phyloP scores from a whole-genome alignment of 1,140 invertebrate genomes.

The Elysia chlorotica region DNA sequence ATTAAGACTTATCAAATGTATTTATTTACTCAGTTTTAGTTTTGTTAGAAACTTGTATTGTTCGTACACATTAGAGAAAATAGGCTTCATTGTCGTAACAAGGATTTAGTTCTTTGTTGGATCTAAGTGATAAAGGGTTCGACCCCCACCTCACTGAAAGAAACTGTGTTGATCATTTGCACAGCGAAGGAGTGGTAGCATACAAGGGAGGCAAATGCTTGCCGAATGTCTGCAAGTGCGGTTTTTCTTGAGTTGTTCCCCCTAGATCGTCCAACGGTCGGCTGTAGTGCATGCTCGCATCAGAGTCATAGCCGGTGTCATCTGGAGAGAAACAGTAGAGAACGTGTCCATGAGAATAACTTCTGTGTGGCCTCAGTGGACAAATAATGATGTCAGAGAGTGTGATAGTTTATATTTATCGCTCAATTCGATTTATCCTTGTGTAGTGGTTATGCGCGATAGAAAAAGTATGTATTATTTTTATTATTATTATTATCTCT shows the following conservation, averaged over 20 bases:
- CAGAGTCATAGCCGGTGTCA: slow-evolving; percentile 21
- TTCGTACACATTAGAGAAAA: too few relatives aligned
- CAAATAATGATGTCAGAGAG: background rate
- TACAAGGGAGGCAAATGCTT: slow-evolving; percentile 23
- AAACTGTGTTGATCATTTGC: too few relatives aligned
- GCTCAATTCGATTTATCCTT: background rate
- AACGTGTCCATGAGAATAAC: background rate
- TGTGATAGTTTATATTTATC: background rate
- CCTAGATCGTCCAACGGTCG: slow-evolving; percentile 14
- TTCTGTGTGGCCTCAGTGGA: background rate
- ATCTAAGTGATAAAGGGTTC: too few relatives aligned
- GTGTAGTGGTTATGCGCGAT: background rate
- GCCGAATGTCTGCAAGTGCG: slow-evolving; percentile 7
- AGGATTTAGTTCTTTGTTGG: too few relatives aligned
- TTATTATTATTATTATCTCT: background rate
- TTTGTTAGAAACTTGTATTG: too few relatives aligned
- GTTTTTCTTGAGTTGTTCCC: background rate
- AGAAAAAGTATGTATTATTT: too few relatives aligned
- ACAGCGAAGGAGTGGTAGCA: too few relatives aligned
- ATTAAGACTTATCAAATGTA: too few relatives aligned
- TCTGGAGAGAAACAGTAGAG: slow-evolving; percentile 13
- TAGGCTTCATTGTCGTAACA: too few relatives aligned
- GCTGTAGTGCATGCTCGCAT: slow-evolving; percentile 19
- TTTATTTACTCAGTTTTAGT: too few relatives aligned
- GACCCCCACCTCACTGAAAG: too few relatives aligned